Base-by-base conservation (phyloP, 2,888 invertebrate genomes). In the Napeogenes sylphis region DNA sequence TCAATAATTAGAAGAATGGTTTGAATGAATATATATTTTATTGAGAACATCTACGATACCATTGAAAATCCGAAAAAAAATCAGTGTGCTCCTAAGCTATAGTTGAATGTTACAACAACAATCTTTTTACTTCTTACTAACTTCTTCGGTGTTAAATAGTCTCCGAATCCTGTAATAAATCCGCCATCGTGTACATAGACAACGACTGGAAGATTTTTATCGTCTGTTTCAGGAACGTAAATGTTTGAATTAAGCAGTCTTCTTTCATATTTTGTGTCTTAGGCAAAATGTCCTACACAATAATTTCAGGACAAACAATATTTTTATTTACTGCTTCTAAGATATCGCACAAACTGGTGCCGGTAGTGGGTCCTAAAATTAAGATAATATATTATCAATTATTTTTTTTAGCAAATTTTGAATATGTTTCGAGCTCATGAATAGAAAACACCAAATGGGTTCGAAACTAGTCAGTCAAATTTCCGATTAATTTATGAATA, bases 181-280 rank as follows among this genome's bases (percentile, higher is more conserved):
- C 77, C 86, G 8, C 90, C 90, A 14, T 88, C 89, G 56, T 91
- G 91, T 2, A 90, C 73, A 55, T 77, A 73, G 10, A 90, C 82
- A 42, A 90, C 66, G 0, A 91, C 91, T 3, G 90, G 82, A 4
- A 75, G 57, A 21, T 71, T 71, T 2, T 63, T 66, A 21, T 68
- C 64, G 4, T 69, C 61, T n/a, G 70, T 75, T 13, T 75, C 68
- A 4, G 79, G 79, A 0, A 74, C 72, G 55, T 71, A 75, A 4
- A 79, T 56, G 58, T 75, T 79, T 5, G 74, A 5, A 78, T 65
- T 2, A 79, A 71, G 53, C 76, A 78, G 57, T 79, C 71, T 56
- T 78, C 78, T 59, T 62, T 66, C 4, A 63, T 58, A 4, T 42
- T 59, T 53, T 54, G 68, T 54, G 63, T 66, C 33, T 46, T 57